Base-by-base conservation (phyloP, 2,888 invertebrate species). In the Noctua comes region DNA sequence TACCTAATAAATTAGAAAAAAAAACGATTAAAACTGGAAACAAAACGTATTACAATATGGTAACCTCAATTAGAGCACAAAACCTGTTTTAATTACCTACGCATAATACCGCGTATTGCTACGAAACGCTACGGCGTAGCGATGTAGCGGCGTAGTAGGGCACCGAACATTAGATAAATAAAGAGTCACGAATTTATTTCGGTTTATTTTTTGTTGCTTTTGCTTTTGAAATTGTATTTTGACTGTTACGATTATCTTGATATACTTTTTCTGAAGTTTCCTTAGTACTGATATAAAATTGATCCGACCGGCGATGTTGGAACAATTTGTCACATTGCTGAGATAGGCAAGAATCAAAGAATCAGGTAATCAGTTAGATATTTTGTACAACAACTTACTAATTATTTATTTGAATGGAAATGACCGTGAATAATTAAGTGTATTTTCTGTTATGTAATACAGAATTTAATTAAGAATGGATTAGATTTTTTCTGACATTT, bases 41-140 rank as follows among this genome's bases (percentile, higher is more conserved):
- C 54, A 57, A 54, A 57, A 57, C 54, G 11, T 21, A 10, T 13
- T 40, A 24, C 5, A 27, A 24, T 40, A 24, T 31, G 18, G 1
- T 24, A 43, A 16, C 31, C 10, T 27, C 13, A n/a, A 46, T 2
- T 16, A 46, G 21, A 31, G 16, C 18, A 24, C 31, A 13, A 24
- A 24, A 4, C 18, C 1, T 1, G 11, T 76, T 21, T 40, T 64
- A 64, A 31, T 51, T 64, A 18, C 3, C 8, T 18, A 27, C 0
- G 8, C 18, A 10, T 36, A 13, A 27, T 65, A 21, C 51, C 27
- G 48, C 79, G 64, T 83, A 69, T 48, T 40, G 77, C 83, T 80
- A 77, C 78, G 65, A 77, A 36, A 43, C 36, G 83, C 78, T 83
- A 80, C 83, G 80, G 57, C 69, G 83, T 83, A 71, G 77, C 78